Percentiles rank a stretch among this genome's conserved stretches.
phyloP scores from a whole-genome alignment of 1,140 invertebrate species.

The Probaryconus sp. region DNA sequence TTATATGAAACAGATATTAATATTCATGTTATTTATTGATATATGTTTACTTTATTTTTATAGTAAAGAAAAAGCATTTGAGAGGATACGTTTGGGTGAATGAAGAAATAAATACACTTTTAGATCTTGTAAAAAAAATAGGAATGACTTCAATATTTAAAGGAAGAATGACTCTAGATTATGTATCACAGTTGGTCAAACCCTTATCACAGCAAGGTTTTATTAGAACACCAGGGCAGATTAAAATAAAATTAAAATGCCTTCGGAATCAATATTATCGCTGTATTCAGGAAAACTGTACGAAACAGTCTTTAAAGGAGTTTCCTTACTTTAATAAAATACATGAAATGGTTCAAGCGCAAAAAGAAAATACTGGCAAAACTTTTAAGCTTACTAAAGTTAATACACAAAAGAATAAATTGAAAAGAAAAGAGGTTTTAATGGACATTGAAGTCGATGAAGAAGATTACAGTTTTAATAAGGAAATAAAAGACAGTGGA shows the following conservation, averaged over 20 bases:
- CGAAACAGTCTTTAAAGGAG: slow-evolving; percentile 40
- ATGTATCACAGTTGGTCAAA: slow-evolving; percentile 43
- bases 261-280: slow-evolving; percentile 61
- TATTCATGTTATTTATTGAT: too few relatives aligned
- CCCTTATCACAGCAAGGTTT: slow-evolving; percentile 48
- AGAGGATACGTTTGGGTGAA: slow-evolving; percentile 58
- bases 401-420: not conserved
- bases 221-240: slow-evolving; percentile 54
- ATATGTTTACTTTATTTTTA: slow-evolving; percentile 24
- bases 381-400: not conserved
- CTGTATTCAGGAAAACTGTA: slow-evolving; percentile 48
- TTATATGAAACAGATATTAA: too few relatives aligned
- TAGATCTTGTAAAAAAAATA: slow-evolving; percentile 53
- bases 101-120: slow-evolving; percentile 57
- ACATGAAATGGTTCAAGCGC: slow-evolving; percentile 38
- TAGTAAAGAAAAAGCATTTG: slow-evolving; percentile 42
- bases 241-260: slow-evolving; percentile 62
- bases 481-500: slow-evolving; percentile 13
- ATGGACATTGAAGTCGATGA: slow-evolving; percentile 48
- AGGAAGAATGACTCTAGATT: slow-evolving; percentile 59
- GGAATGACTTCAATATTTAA: slow-evolving; percentile 43
- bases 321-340: slow-evolving; percentile 63
- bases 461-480: slow-evolving; percentile 52
- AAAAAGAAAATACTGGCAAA: not conserved
- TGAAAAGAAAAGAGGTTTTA: slow-evolving; percentile 38